Conservation (phyloP, 2,888 invertebrate species). For the Antheraea assamensis region DNA sequence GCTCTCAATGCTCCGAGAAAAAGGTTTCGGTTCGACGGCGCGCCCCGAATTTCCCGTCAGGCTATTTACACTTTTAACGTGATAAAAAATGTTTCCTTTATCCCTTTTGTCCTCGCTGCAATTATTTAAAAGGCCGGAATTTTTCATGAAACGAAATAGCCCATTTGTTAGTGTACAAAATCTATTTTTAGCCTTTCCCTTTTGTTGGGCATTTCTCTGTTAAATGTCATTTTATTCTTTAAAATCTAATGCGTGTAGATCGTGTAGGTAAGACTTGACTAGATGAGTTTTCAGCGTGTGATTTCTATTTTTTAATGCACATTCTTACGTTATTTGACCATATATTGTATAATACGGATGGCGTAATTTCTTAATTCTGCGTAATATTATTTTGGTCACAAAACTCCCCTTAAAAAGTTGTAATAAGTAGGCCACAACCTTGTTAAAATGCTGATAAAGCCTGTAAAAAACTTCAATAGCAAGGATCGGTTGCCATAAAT, state of each 20-base stretch:
- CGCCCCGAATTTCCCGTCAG: conserved; percentile 13
- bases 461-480: no score
- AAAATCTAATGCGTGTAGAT: background rate
- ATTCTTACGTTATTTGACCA: no score
- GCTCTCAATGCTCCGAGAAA: conserved; percentile 12
- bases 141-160: conserved; percentile 13
- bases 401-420: no score
- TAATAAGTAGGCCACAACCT: no score
- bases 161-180: conserved; percentile 19
- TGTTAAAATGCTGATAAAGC: no score
- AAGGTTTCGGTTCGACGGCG: conserved; percentile 12
- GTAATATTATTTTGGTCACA: no score
- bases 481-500: no score
- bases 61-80: conserved; percentile 21
- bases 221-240: background rate
- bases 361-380: no score
- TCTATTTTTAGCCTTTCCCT: conserved; percentile 11
- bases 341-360: no score
- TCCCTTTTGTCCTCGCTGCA: conserved; percentile 21
- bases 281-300: background rate
- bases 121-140: conserved; percentile 22
- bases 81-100: conserved; percentile 20
- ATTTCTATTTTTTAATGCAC: no score
- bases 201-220: background rate
- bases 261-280: background rate